Conservation (phyloP, 2,888 invertebrate species). For the Xanthorhoe designata region DNA sequence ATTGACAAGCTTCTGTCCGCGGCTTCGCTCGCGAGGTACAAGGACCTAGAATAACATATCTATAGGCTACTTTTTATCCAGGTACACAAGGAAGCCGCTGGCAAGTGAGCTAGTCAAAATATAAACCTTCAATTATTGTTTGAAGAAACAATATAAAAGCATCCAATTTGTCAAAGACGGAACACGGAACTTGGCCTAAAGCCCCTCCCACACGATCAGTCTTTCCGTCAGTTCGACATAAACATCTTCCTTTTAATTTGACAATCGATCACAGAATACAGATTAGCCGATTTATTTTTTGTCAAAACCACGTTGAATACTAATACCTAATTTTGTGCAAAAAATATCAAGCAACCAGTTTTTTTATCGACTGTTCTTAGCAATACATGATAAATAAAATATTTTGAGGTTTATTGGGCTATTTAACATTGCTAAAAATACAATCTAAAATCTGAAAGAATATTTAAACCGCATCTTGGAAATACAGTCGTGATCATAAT, state of each 20-base stretch:
- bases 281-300: conserved; percentile 1
- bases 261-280: conserved; percentile 24
- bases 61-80: no score
- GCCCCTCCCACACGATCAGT: conserved; percentile 30
- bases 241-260: conserved; percentile 27
- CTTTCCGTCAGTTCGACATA: conserved; percentile 22
- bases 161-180: conserved; percentile 1
- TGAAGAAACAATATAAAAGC: not conserved
- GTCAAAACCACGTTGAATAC: not conserved
- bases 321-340: not conserved
- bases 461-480: no score
- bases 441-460: no score
- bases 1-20: no score
- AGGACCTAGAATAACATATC: no score
- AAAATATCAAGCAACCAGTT: not conserved
- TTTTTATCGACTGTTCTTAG: not conserved
- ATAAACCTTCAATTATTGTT: no score
- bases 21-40: no score
- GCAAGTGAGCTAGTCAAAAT: no score
- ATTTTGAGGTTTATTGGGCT: no score
- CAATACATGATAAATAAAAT: not conserved
- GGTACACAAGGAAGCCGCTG: no score
- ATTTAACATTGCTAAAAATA: no score
- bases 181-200: conserved; percentile 18
- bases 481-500: no score